phyloP scores from a whole-genome alignment of 1,140 invertebrate species.

The Neodiprion pinetum region DNA sequence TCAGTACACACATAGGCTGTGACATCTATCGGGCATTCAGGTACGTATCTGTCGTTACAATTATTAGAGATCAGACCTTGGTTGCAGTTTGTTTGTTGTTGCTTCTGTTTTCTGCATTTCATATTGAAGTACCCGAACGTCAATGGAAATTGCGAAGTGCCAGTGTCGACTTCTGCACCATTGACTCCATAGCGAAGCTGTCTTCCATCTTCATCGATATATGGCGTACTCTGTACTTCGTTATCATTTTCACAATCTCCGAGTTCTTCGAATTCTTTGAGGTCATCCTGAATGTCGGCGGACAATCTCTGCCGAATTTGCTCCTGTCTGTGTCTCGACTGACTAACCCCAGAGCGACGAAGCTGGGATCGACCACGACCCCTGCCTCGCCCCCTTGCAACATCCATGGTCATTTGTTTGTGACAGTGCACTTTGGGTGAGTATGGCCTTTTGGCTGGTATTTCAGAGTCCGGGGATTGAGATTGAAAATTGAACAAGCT shows the following conservation, averaged over 20 bases:
- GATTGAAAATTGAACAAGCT: constrained; percentile 17
- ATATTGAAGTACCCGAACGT: neutral
- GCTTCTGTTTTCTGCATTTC: neutral
- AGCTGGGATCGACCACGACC: constrained; percentile 41
- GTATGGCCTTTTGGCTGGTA: constrained; percentile 27
- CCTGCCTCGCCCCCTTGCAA: constrained; percentile 36
- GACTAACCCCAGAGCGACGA: constrained; percentile 44
- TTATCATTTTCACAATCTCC: constrained; percentile 15
- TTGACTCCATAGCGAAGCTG: neutral
- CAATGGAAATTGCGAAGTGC: neutral
- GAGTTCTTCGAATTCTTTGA: constrained; percentile 36
- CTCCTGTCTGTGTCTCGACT: constrained; percentile 43
- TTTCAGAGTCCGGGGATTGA: constrained; percentile 17
- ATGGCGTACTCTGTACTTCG: neutral
- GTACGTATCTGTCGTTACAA: constrained; percentile 25
- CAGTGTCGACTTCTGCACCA: neutral
- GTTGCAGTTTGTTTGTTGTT: constrained; percentile 6
- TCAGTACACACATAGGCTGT: neutral
- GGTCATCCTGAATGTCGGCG: constrained; percentile 39
- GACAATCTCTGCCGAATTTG: constrained; percentile 33
- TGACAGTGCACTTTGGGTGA: constrained; percentile 31
- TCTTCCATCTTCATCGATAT: neutral
- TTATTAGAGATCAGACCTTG: constrained; percentile 22
- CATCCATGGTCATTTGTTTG: constrained; percentile 20
- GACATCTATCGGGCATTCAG: constrained; percentile 20